These are phyloP conservation scores for Chymomyza caudatula DNA, from an alignment of 2,888 invertebrate species.

Conservation along the genomic window DNA sequence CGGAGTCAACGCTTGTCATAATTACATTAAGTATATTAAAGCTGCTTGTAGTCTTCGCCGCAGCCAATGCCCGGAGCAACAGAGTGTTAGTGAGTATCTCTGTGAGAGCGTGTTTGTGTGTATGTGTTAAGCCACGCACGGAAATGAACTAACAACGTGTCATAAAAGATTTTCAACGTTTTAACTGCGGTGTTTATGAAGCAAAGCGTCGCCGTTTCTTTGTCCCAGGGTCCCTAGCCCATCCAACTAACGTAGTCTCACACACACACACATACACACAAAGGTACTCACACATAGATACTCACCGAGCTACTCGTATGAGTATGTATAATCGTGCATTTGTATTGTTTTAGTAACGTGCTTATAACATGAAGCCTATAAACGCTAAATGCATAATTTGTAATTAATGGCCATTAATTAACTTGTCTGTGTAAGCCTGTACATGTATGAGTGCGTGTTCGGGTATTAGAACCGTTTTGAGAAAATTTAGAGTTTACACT, in stretches of 20 bases:
- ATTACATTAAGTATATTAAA: constrained; percentile 52
- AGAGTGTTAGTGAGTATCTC: too few relatives aligned
- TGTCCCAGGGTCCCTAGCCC: neutral
- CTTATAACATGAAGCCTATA: constrained; percentile 14
- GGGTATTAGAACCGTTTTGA: too few relatives aligned
- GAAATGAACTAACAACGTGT: constrained; percentile 20
- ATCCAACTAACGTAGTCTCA: neutral
- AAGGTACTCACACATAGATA: too few relatives aligned
- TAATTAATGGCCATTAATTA: constrained; percentile 39
- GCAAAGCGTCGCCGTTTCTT: neutral
- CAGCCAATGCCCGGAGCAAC: neutral
- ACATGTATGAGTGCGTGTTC: neutral
- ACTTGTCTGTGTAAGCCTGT: neutral
- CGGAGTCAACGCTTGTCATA: constrained; percentile 22
- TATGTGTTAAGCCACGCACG: neutral
- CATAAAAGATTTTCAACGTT: constrained; percentile 35
- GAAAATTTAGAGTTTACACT: neutral
- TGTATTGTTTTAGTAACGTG: constrained; percentile 17
- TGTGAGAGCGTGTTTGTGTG: neutral
- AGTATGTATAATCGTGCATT: neutral
- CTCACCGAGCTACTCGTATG: neutral
- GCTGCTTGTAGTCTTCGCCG: constrained; percentile 1
- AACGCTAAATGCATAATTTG: constrained; percentile 33
- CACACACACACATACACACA: neutral
- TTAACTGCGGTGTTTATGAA: constrained; percentile 23